Conservation (phyloP, 2,113 vertebrate genomes). For the Climacteris rufus region DNA sequence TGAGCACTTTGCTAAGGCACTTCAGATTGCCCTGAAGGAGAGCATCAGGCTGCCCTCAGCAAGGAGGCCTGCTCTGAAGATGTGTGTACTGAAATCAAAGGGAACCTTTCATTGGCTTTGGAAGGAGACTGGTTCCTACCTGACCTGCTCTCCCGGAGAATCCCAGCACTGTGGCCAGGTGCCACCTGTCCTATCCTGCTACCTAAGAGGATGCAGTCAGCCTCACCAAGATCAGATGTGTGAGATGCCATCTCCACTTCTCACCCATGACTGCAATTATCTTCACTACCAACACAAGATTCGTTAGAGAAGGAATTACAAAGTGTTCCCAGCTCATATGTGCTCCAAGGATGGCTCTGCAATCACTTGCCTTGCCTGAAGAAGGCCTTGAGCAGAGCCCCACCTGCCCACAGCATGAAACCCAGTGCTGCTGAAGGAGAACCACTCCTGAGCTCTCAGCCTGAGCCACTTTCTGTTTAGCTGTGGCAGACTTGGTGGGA, state of each 20-base stretch:
- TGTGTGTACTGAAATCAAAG: fast-evolving
- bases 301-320: not conserved
- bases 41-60: not conserved
- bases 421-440: fast-evolving
- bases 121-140: not conserved
- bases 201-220: not conserved
- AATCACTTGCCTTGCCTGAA: not conserved
- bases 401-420: not conserved
- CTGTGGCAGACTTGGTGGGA: not conserved
- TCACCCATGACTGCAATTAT: not conserved
- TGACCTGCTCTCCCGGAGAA: not conserved
- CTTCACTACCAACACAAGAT: not conserved
- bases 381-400: not conserved
- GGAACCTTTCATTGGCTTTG: not conserved
- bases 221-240: not conserved
- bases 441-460: not conserved
- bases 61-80: not conserved
- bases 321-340: fast-evolving
- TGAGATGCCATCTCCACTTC: not conserved
- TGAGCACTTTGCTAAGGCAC: not conserved
- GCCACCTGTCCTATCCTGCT: not conserved
- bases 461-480: not conserved
- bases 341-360: not conserved
- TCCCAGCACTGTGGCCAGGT: not conserved
- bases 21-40: not conserved